phyloP scores from a whole-genome alignment of 1,140 invertebrate species.

The Drosophila repleta region DNA sequence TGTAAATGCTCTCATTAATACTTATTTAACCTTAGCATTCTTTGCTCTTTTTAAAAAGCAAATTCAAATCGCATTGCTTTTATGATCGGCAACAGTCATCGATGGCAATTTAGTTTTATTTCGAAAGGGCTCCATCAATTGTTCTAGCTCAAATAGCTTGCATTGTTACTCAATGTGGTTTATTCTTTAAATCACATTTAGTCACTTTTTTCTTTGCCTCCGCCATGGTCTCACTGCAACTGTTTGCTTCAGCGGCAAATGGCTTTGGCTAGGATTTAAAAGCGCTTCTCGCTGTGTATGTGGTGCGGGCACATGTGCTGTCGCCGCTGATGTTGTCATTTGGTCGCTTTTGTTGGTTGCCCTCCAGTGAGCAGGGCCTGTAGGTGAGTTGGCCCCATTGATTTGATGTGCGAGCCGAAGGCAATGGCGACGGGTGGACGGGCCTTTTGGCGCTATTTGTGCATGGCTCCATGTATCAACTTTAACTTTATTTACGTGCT shows the following conservation, averaged over 20 bases:
- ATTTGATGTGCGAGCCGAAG: constrained; percentile 58
- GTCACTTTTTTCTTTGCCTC: not conserved
- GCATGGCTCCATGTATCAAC: constrained; percentile 55
- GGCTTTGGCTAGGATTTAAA: not conserved
- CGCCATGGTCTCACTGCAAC: not conserved
- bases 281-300: constrained; percentile 30
- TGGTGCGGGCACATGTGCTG: constrained; percentile 42
- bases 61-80: too few species aligned
- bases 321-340: constrained; percentile 66
- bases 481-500: constrained; percentile 82
- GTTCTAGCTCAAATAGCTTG: too few species aligned
- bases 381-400: constrained; percentile 56
- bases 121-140: too few species aligned
- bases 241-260: not conserved
- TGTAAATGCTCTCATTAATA: too few species aligned
- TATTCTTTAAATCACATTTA: too few species aligned
- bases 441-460: constrained; percentile 20
- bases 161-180: too few species aligned
- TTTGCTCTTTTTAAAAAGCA: too few species aligned
- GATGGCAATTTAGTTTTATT: too few species aligned
- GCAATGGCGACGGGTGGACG: constrained; percentile 38
- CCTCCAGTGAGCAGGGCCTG: constrained; percentile 15
- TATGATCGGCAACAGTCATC: too few species aligned
- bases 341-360: constrained; percentile 60
- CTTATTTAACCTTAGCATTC: too few species aligned